Evolutionary conservation across 92 coral and sea anemone genomes (phyloP).

Genomic region (Actinostola sp.): DNA sequence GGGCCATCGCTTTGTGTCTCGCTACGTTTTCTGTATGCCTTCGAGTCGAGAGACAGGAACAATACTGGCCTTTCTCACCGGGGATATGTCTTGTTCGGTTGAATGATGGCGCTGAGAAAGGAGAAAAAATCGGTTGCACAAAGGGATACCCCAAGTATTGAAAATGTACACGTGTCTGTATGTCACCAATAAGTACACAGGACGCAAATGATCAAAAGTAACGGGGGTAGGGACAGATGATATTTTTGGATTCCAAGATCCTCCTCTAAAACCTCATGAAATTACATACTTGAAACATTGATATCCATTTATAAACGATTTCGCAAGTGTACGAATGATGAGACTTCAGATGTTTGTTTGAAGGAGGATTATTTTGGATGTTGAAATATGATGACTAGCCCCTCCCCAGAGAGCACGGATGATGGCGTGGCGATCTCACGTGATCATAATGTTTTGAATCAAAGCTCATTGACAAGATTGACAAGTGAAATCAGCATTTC

Average conservation of each 20-base stretch:
- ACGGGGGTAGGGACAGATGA: neutral
- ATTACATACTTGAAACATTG: no score
- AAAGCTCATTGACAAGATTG: neutral
- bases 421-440: neutral
- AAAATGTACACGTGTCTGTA: slow-evolving; percentile 24
- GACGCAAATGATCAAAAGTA: neutral
- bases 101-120: neutral
- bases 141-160: slow-evolving; percentile 11
- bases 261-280: neutral
- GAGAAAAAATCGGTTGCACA: slow-evolving; percentile 7
- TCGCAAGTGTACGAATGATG: no score
- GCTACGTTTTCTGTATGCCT: neutral
- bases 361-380: neutral
- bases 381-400: neutral
- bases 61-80: slow-evolving; percentile 6
- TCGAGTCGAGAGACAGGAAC: slow-evolving; percentile 4
- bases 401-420: neutral
- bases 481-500: slow-evolving; percentile 9
- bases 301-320: no score
- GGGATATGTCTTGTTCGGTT: slow-evolving; percentile 3
- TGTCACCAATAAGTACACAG: slow-evolving; percentile 30
- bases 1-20: slow-evolving; percentile 57
- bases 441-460: slow-evolving; percentile 14
- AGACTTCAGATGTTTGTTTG: no score
- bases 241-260: neutral